Evolutionary conservation across 2,113 vertebrate genomes (phyloP).

Genomic region (Pelmatolapia mariae): DNA sequence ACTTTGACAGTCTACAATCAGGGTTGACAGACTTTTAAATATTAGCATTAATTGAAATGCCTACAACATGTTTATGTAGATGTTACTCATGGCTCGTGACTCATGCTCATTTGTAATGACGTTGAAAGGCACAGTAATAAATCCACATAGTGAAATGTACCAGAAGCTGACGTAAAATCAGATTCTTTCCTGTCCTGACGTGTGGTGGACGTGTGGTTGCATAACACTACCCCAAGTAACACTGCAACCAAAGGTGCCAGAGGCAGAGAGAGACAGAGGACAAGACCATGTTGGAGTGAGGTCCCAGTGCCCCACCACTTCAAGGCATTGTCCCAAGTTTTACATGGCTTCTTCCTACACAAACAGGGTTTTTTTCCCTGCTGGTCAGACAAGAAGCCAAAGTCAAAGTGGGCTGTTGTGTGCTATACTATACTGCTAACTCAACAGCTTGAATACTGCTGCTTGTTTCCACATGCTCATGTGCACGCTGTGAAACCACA

Average conservation of each 20-base stretch:
- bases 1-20: neutral
- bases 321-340: neutral
- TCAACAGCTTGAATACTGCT: neutral
- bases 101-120: neutral
- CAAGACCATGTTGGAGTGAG: neutral
- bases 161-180: neutral
- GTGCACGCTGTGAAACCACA: neutral
- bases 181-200: neutral
- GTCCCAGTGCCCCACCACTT: neutral
- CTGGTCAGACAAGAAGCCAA: neutral
- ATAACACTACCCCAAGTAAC: neutral
- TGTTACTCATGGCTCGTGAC: neutral
- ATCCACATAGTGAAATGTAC: neutral
- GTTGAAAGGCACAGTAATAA: neutral
- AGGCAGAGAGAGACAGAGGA: neutral
- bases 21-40: neutral
- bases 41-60: neutral
- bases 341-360: neutral
- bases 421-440: neutral
- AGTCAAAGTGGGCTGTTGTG: neutral
- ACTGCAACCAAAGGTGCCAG: neutral
- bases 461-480: neutral
- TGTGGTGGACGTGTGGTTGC: neutral
- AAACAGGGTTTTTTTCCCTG: neutral
- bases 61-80: neutral